These are phyloP conservation scores for Drosophila erecta DNA, from an alignment of 1,140 invertebrate species.

Conservation along the genomic window DNA sequence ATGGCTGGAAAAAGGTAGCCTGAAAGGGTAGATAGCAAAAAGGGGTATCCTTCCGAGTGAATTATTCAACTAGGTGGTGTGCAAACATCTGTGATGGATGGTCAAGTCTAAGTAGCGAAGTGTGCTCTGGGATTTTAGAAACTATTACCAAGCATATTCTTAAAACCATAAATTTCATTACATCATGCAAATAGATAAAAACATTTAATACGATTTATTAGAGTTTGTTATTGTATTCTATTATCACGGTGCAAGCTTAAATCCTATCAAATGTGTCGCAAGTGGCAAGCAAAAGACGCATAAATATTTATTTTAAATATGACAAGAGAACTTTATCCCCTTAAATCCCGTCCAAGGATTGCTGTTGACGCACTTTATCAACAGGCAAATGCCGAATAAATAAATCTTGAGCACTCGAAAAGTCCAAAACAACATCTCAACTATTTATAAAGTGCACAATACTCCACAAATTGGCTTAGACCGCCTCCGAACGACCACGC, in stretches of 20 bases:
- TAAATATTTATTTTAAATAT: conserved; percentile 3
- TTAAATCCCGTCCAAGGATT: neutral
- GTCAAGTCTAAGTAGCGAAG: conserved; percentile 1
- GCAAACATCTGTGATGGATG: conserved; percentile 36
- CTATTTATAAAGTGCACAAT: conserved; percentile 77
- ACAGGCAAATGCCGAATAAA: conserved; percentile 17
- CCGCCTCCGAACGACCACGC: conserved; percentile 17
- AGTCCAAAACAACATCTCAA: conserved; percentile 38
- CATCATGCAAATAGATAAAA: neutral
- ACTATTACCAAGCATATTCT: neutral
- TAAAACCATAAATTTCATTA: neutral
- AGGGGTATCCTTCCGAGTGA: conserved; percentile 36
- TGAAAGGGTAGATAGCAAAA: conserved; percentile 1
- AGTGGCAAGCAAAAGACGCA: neutral
- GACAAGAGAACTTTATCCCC: neutral
- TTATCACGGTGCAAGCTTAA: neutral
- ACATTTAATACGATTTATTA: neutral
- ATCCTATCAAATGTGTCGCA: no score
- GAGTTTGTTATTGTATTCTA: no score
- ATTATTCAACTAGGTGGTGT: conserved; percentile 59
- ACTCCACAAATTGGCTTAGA: conserved; percentile 64
- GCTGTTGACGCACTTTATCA: conserved; percentile 47
- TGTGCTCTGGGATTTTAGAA: conserved; percentile 2
- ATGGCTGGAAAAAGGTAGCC: conserved; percentile 24
- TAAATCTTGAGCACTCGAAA: conserved; percentile 12